phyloP scores from a whole-genome alignment of 2,113 vertebrate species.

The Amazona vittata region DNA sequence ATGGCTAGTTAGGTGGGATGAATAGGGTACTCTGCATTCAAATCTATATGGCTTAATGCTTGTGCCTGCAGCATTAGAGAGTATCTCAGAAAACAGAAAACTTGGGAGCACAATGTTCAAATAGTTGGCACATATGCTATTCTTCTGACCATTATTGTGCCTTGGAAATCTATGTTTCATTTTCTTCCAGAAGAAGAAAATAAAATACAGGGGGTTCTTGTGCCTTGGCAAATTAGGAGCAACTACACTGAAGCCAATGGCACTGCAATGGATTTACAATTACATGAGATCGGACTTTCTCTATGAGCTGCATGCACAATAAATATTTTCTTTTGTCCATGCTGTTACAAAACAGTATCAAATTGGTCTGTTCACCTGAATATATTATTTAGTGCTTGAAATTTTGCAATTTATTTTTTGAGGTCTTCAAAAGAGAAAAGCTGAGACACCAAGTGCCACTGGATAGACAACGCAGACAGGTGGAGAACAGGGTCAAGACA shows the following conservation, averaged over 20 bases:
- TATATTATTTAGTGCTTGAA: neutral
- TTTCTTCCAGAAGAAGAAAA: neutral
- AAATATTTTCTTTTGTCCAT: neutral
- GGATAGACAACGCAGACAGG: neutral
- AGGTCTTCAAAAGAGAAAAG: conserved; percentile 18
- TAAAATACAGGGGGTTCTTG: neutral
- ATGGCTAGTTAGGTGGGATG: neutral
- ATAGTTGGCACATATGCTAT: neutral
- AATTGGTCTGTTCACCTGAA: neutral
- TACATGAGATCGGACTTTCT: neutral
- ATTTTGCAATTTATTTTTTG: conserved; percentile 4
- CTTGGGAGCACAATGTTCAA: neutral
- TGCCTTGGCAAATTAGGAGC: neutral
- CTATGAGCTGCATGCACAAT: neutral
- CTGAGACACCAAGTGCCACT: neutral
- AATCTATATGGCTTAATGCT: neutral
- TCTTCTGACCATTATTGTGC: neutral
- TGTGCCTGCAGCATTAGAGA: neutral
- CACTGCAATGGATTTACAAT: neutral
- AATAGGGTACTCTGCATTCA: neutral
- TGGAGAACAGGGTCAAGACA: neutral
- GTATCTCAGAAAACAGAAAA: neutral
- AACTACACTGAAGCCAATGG: neutral
- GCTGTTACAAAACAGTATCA: neutral
- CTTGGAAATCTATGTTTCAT: neutral